Conservation (phyloP, 1,140 invertebrate species). For the Trachymyrmex cornetzi region DNA sequence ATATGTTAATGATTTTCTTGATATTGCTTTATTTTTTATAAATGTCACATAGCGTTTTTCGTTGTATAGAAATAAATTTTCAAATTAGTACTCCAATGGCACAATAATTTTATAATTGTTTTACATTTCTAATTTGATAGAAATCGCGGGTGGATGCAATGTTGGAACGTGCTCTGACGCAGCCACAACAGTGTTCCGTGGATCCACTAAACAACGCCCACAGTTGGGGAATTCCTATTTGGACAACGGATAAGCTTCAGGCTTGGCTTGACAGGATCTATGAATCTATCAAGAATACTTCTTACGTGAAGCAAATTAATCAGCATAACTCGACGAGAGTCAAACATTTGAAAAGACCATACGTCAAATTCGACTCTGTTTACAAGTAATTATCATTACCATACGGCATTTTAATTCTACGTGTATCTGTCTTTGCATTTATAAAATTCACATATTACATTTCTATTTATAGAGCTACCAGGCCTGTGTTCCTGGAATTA, state of each 20-base stretch:
- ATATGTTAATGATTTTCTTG: no score
- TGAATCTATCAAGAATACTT: conserved; percentile 79
- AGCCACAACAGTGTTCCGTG: conserved; percentile 86
- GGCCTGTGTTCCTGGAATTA: conserved; percentile 85
- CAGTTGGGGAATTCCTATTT: conserved; percentile 88
- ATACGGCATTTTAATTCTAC: background rate
- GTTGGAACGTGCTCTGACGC: conserved; percentile 89
- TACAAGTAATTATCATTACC: conserved; percentile 80
- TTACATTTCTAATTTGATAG: conserved; percentile 74
- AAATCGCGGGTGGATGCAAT: conserved; percentile 91
- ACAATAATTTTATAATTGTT: background rate
- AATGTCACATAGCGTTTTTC: background rate
- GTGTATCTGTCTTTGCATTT: background rate
- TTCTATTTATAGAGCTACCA: conserved; percentile 81
- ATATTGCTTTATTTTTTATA: background rate
- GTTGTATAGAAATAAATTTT: background rate
- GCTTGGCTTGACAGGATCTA: conserved; percentile 85
- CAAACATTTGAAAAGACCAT: conserved; percentile 84
- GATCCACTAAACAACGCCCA: conserved; percentile 87
- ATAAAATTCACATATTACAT: background rate
- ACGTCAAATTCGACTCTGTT: conserved; percentile 87
- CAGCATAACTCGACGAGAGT: conserved; percentile 81
- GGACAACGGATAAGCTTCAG: conserved; percentile 88
- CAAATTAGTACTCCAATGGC: background rate
- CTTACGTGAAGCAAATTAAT: conserved; percentile 75